Evolutionary conservation across 2,113 vertebrate genomes (phyloP).

Genomic region (Zingel zingel): DNA sequence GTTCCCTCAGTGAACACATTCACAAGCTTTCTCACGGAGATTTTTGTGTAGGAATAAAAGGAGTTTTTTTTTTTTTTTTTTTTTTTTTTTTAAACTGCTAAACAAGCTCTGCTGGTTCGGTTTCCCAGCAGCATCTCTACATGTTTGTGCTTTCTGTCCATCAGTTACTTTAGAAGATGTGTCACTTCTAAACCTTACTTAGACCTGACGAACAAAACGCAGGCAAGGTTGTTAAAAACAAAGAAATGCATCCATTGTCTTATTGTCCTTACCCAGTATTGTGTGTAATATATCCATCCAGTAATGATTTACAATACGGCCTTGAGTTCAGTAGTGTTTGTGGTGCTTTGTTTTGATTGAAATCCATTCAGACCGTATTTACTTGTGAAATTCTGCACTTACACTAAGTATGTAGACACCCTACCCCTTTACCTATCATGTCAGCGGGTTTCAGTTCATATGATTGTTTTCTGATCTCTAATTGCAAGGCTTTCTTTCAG

Average conservation of each 20-base stretch:
- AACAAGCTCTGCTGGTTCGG: constrained; percentile 40
- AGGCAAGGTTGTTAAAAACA: constrained; percentile 27
- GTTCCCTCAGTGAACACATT: constrained; percentile 49
- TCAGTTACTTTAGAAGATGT: constrained; percentile 57
- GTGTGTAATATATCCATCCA: constrained; percentile 25
- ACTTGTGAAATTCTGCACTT: constrained; percentile 2
- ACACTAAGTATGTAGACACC: background rate
- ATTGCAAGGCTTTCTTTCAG: background rate
- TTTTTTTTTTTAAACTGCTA: background rate
- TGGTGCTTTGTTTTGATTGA: constrained; percentile 26
- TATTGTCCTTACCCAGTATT: constrained; percentile 12
- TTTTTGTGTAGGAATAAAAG: background rate
- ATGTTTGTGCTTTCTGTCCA: constrained; percentile 49
- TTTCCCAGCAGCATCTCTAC: constrained; percentile 44
- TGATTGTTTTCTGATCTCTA: background rate
- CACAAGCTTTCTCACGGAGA: constrained; percentile 1
- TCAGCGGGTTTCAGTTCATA: constrained; percentile 8
- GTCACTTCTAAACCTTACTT: constrained; percentile 44
- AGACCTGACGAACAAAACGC: constrained; percentile 1
- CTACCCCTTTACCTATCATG: background rate
- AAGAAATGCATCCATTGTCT: constrained; percentile 44
- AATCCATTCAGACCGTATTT: constrained; percentile 15
- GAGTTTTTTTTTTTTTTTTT: background rate
- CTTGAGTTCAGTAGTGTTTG: constrained; percentile 13
- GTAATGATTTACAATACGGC: constrained; percentile 30